Evolutionary conservation across 1,140 invertebrate genomes (phyloP).

Genomic region (Drosophila willistoni): DNA sequence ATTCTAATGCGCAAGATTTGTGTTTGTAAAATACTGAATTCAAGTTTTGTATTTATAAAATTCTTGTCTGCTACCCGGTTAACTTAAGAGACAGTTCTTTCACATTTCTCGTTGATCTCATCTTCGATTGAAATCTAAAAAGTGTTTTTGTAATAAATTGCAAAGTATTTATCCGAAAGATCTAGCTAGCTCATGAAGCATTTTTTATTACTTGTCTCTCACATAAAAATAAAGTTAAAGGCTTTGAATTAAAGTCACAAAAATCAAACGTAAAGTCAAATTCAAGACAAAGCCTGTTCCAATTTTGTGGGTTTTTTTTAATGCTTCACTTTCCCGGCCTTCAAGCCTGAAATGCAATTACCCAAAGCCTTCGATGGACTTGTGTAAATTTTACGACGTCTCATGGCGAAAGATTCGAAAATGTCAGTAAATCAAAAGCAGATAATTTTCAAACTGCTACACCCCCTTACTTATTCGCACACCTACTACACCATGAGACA

Average conservation of each 20-base stretch:
- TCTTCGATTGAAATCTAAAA: not conserved
- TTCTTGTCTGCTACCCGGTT: too few species aligned
- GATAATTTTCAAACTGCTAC: conserved; percentile 64
- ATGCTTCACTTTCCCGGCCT: conserved; percentile 42
- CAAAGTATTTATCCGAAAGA: not conserved
- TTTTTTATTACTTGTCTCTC: not conserved
- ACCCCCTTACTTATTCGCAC: conserved; percentile 5
- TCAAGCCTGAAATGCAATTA: conserved; percentile 22
- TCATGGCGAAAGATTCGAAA: conserved; percentile 27
- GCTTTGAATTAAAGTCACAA: conserved; percentile 1
- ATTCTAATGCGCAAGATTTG: too few species aligned
- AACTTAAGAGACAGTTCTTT: too few species aligned
- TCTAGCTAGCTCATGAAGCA: not conserved
- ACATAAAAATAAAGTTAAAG: not conserved
- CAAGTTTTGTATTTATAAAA: too few species aligned
- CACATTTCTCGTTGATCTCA: too few species aligned
- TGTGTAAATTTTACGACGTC: conserved; percentile 62
- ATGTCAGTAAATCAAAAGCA: conserved; percentile 73
- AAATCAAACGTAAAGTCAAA: conserved; percentile 3
- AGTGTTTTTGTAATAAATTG: not conserved
- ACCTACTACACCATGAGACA: conserved; percentile 48
- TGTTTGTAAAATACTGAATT: too few species aligned
- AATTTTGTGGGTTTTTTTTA: conserved; percentile 27
- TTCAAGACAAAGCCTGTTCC: conserved; percentile 12
- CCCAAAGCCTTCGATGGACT: conserved; percentile 27